Evolutionary conservation across 2,888 invertebrate genomes (phyloP).

Genomic region (Oegoconia quadripuncta): DNA sequence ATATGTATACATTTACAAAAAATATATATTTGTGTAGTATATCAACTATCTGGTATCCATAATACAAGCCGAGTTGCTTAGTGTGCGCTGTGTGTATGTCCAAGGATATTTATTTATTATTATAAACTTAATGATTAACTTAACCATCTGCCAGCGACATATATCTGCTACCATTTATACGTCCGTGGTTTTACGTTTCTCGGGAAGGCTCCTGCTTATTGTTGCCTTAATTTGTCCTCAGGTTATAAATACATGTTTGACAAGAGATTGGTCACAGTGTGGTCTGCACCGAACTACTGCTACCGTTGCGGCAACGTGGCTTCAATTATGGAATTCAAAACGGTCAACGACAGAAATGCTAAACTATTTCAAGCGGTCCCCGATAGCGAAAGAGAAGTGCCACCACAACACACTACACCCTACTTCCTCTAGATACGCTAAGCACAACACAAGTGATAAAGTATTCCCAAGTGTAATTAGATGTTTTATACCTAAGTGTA

Average conservation of each 20-base stretch:
- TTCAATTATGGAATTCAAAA: constrained; percentile 94
- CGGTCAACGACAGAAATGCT: constrained; percentile 86
- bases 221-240: constrained; percentile 50
- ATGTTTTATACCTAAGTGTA: constrained; percentile 52
- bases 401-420: constrained; percentile 94
- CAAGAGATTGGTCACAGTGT: constrained; percentile 97
- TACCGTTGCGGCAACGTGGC: constrained; percentile 99
- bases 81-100: too few species aligned
- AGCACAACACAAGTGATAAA: constrained; percentile 41
- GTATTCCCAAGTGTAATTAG: constrained; percentile 46
- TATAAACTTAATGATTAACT: too few species aligned
- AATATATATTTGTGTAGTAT: too few species aligned
- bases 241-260: constrained; percentile 99
- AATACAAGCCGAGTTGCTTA: too few species aligned
- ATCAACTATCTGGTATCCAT: too few species aligned
- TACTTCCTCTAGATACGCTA: constrained; percentile 90
- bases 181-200: too few species aligned
- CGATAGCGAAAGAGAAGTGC: constrained; percentile 95
- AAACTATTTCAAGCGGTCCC: constrained; percentile 98
- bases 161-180: too few species aligned
- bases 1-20: too few species aligned
- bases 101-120: too few species aligned
- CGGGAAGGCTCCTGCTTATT: constrained; percentile 5
- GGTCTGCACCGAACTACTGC: constrained; percentile 99
- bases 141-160: too few species aligned